Evolutionary conservation across 92 coral and sea anemone species (phyloP), one percentile per base, ranked within the genome.

Genomic region (Desmophyllum pertusum): DNA sequence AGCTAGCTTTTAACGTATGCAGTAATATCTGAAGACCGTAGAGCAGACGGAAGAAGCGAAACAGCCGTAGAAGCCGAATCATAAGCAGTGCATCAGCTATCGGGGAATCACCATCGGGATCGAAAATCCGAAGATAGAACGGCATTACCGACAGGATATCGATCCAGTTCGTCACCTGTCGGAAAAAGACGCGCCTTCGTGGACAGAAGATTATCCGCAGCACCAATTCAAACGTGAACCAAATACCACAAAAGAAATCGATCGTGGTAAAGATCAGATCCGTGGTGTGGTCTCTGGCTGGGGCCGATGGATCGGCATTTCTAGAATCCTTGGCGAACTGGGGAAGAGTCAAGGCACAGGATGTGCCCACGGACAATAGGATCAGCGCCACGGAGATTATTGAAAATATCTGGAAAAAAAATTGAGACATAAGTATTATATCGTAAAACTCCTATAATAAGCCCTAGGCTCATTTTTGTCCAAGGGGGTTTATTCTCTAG

Each of bases 1-100:
- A 96, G 85, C 98, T 94, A n/a, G 98, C 98, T 71, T 96, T 96
- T 45, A 96, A 62, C 10, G 98, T 96, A 90, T 96, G 98, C 64
- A 93, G 52, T 29, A 96, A 35, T 46, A 96, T 95, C 83, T 96
- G 98, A 6, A 96, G 88, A 10, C 98, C 98, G 64, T 96, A 96
- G 37, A 96, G 89, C 68, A 96, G 79, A 37, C 98, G 95, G 53
- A 96, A 96, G 84, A 96, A 96, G 15, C 98, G 88, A 55, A 90
- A 94, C 11, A 96, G 79, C 18, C 98, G 88, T 13, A 96, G 87
- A 52, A 94, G 81, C 0, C 98, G 94, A 73, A 96, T 94, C 66
- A 93, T 88, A 4, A 90, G 93, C 46, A 96, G 85, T 1, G 96
- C 98, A 21, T 96, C 89, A 29, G 94, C 94, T 21, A 93, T 66